Percentiles rank a stretch among this genome's conserved stretches.
Conservation (phyloP, 2,888 invertebrate species). For the Rhodophaea formosa region DNA sequence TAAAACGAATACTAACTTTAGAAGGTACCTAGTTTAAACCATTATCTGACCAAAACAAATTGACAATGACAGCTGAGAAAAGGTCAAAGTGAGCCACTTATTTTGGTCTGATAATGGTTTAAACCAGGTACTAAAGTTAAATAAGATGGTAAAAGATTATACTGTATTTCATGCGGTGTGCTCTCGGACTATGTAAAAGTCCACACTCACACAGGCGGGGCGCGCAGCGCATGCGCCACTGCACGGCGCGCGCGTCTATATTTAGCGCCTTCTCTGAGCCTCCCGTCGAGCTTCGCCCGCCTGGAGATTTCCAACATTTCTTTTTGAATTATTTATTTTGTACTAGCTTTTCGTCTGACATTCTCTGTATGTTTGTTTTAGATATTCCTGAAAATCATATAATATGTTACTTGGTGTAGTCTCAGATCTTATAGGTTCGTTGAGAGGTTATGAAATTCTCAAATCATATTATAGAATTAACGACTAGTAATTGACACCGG, state of each 20-base stretch:
- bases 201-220: slow-evolving; percentile 40
- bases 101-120: too few species aligned
- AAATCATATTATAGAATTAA: too few species aligned
- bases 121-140: too few species aligned
- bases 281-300: slow-evolving; percentile 62
- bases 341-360: neutral
- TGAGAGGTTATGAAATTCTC: too few species aligned
- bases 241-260: slow-evolving; percentile 70
- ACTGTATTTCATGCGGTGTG: slow-evolving; percentile 34
- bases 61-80: too few species aligned
- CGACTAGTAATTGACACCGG: too few species aligned
- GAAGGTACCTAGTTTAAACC: too few species aligned
- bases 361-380: neutral
- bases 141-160: neutral
- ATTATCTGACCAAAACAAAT: neutral
- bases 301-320: slow-evolving; percentile 73
- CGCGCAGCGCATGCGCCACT: slow-evolving; percentile 47
- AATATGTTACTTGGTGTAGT: too few species aligned
- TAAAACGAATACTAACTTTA: too few species aligned
- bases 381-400: neutral
- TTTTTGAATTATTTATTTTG: slow-evolving; percentile 35
- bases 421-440: too few species aligned
- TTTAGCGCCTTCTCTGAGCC: slow-evolving; percentile 63
- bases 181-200: slow-evolving; percentile 39
- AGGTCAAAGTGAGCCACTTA: too few species aligned